These are phyloP conservation scores for Thera obeliscata DNA, from an alignment of 2,888 invertebrate species.

Conservation along the genomic window DNA sequence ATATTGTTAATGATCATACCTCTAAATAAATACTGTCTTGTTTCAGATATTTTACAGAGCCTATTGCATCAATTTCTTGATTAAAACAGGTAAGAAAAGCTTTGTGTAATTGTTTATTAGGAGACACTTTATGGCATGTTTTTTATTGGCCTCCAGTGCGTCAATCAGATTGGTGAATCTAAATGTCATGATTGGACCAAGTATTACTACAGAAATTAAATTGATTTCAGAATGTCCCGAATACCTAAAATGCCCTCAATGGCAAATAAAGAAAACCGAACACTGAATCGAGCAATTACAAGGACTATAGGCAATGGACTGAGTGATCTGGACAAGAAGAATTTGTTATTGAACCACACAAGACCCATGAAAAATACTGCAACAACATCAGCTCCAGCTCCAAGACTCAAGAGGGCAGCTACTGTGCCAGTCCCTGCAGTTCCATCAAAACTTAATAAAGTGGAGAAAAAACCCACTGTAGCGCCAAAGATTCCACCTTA, in stretches of 20 bases:
- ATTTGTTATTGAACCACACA: constrained; percentile 71
- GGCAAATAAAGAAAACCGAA: constrained; percentile 70
- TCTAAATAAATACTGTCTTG: neutral
- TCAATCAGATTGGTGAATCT: no score
- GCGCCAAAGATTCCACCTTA: constrained; percentile 86
- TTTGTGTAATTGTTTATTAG: no score
- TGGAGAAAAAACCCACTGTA: constrained; percentile 70
- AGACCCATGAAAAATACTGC: constrained; percentile 59
- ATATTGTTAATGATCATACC: no score
- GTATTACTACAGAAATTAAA: neutral
- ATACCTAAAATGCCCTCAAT: constrained; percentile 71
- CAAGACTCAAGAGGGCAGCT: constrained; percentile 68
- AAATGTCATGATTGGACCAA: no score
- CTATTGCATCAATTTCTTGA: neutral
- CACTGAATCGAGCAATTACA: constrained; percentile 57
- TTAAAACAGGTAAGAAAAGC: neutral
- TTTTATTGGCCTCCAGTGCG: no score
- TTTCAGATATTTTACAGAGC: neutral
- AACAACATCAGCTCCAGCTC: constrained; percentile 56
- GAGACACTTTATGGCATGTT: no score
- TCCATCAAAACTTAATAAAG: constrained; percentile 64
- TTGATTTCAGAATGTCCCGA: constrained; percentile 64
- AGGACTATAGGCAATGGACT: constrained; percentile 65
- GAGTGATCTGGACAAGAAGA: constrained; percentile 74
- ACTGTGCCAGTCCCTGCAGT: constrained; percentile 62